Percentiles rank a stretch among this genome's conserved stretches.
Conservation (phyloP, 2,797 vertebrate species). For the Anguilla marmorata region DNA sequence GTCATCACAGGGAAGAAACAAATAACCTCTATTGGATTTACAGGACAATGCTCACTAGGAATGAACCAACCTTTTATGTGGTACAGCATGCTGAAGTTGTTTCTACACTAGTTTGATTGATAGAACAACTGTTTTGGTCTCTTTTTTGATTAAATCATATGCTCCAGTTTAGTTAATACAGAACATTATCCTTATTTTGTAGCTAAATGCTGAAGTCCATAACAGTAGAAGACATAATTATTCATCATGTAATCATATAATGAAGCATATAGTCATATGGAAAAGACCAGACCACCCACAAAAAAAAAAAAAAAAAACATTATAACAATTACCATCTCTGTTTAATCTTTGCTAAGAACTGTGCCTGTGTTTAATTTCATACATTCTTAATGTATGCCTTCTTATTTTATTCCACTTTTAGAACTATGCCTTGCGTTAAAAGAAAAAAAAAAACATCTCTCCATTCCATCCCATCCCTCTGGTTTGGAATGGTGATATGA, state of each 20-base stretch:
- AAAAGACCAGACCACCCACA: not conserved
- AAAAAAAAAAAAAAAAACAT: not conserved
- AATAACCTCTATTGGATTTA: not conserved
- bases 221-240: not conserved
- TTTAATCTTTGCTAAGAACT: not conserved
- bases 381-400: not conserved
- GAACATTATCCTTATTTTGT: not conserved
- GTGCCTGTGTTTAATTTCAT: not conserved
- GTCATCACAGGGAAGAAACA: not conserved
- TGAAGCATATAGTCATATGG: not conserved
- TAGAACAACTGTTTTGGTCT: not conserved
- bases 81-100: not conserved
- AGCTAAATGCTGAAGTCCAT: not conserved
- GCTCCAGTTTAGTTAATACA: not conserved
- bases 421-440: not conserved
- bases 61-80: not conserved
- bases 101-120: not conserved
- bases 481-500: slow-evolving; percentile 17
- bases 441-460: not conserved
- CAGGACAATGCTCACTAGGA: not conserved
- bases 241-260: not conserved
- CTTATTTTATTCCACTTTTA: not conserved
- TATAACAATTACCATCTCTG: not conserved
- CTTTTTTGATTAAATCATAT: not conserved
- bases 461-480: slow-evolving; percentile 10